Evolutionary conservation across 2,888 invertebrate species (phyloP).

Genomic region (Acheta domesticus): DNA sequence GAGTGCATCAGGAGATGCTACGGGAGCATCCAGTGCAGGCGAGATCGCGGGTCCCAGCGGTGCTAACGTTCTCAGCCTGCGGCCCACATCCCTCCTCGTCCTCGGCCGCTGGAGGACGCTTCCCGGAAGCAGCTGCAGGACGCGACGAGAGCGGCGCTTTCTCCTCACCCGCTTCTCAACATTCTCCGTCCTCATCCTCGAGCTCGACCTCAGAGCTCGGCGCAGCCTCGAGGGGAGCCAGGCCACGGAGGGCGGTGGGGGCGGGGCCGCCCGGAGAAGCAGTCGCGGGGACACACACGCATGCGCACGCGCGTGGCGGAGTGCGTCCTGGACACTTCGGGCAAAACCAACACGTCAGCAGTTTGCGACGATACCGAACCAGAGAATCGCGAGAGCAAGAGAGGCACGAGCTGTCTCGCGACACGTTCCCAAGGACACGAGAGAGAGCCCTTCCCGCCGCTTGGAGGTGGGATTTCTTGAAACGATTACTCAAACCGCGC

Average conservation of each 20-base stretch:
- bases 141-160: conserved; percentile 39
- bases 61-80: conserved; percentile 41
- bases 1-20: not conserved
- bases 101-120: conserved; percentile 66
- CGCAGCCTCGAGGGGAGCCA: not conserved
- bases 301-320: no score
- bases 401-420: no score
- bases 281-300: not conserved
- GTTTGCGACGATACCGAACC: no score
- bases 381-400: no score
- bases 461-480: no score
- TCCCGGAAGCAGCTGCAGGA: conserved; percentile 60
- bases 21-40: not conserved
- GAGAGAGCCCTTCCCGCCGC: no score
- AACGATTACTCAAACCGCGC: no score
- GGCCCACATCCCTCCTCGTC: conserved; percentile 47
- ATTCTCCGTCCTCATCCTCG: no score
- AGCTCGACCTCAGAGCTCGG: not conserved
- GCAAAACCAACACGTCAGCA: no score
- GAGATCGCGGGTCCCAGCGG: conserved; percentile 22
- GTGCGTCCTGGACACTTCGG: no score
- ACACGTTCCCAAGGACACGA: no score
- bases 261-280: not conserved
- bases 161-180: no score
- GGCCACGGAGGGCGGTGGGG: not conserved